Percentiles rank a stretch among this genome's conserved stretches.
Conservation (phyloP, 2,888 invertebrate species). For the Idaea biselata region DNA sequence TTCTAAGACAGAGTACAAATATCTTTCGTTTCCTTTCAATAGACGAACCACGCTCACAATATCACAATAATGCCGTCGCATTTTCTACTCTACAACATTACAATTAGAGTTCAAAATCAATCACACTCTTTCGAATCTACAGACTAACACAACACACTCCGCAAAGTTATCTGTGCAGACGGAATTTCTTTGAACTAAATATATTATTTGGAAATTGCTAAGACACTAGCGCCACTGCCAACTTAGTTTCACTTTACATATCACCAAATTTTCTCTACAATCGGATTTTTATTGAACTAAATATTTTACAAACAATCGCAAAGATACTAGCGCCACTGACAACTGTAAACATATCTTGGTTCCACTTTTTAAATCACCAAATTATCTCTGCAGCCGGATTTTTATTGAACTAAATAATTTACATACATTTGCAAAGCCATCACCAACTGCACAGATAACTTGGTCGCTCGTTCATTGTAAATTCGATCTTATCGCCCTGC, state of each 20-base stretch:
- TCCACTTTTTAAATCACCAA: background rate
- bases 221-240: background rate
- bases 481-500: constrained; percentile 33
- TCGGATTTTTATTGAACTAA: no score
- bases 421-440: background rate
- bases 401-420: no score
- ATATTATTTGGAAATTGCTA: background rate
- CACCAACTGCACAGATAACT: background rate
- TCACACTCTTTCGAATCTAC: background rate
- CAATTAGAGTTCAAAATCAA: background rate
- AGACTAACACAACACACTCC: no score
- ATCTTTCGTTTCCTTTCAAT: background rate
- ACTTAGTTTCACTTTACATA: background rate
- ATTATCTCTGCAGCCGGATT: no score
- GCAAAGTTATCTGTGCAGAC: background rate
- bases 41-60: background rate
- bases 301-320: background rate
- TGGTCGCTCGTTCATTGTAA: background rate
- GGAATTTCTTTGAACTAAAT: background rate
- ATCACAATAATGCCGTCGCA: constrained; percentile 23
- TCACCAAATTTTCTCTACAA: no score
- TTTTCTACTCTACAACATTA: constrained; percentile 10
- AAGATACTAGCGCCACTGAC: background rate
- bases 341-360: background rate
- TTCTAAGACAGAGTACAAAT: no score